phyloP scores from a whole-genome alignment of 2,113 vertebrate genomes.

The Piaya cayana region DNA sequence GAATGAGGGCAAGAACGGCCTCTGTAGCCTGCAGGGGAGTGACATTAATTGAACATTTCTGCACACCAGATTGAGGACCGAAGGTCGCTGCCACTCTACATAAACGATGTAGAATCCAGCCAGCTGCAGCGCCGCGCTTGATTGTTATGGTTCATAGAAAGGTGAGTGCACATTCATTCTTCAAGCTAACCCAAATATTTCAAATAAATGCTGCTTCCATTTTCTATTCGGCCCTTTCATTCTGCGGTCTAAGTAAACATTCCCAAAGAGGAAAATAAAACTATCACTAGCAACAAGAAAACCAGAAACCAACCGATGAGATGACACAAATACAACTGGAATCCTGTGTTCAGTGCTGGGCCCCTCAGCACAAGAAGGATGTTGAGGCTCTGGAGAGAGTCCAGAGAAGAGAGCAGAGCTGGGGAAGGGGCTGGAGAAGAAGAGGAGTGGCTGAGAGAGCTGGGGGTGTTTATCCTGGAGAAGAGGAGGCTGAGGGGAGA shows the following conservation, averaged over 20 bases:
- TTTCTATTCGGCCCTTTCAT: background rate
- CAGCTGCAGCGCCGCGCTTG: background rate
- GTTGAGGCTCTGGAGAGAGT: too few species aligned
- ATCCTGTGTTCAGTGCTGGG: too few species aligned
- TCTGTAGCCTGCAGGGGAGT: background rate
- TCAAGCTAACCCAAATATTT: conserved; percentile 6
- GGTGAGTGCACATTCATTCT: background rate
- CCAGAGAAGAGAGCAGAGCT: too few species aligned
- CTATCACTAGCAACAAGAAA: background rate
- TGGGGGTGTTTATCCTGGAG: too few species aligned
- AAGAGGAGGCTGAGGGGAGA: too few species aligned
- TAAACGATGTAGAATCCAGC: background rate
- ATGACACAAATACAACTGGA: too few species aligned
- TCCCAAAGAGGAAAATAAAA: background rate
- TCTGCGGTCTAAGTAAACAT: background rate
- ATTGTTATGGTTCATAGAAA: background rate
- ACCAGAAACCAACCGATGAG: background rate
- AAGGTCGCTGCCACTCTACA: background rate
- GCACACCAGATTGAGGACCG: background rate
- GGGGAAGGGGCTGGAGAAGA: too few species aligned
- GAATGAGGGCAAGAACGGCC: background rate
- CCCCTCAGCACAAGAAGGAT: too few species aligned
- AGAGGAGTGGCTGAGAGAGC: too few species aligned
- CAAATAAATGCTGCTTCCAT: background rate
- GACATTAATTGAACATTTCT: background rate